Evolutionary conservation across 2,797 vertebrate genomes (phyloP), one percentile per base, ranked within the genome.

Genomic region (Dromococcyx pavoninus): DNA sequence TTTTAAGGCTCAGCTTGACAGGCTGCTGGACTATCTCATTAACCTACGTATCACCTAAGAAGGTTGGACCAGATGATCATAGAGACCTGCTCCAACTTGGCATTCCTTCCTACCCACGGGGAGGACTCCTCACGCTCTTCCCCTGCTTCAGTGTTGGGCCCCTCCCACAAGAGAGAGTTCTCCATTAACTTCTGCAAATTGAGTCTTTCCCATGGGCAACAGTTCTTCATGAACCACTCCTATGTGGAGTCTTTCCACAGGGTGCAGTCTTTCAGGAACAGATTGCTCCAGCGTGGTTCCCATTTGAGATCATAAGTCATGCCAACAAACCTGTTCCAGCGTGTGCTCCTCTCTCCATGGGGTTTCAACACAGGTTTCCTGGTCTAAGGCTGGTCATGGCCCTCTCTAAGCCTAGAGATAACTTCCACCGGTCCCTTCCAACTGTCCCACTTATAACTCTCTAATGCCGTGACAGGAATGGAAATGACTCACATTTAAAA

Each of bases 381-480:
- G 0, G 5, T 37, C 13, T 48, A 30, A 8, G 33, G 9, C 17
- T 70, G 33, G 21, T 17, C 17, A 3, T 25, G 13, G 4, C 21
- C 11, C 30, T 8, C 27, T 72, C 43, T 62, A 30, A 82, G 24
- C 14, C 11, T 46, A 8, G 41, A 65, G 28, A 9, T 24, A 23
- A 8, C 7, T 56, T 75, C 35, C 50, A 53, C 4, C 28, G 30
- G 10, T 37, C 35, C 32, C 15, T 88, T 77, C 18, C 21, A 44
- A 1, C 3, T 37, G 7, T 17, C n/a, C 30, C 15, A 64, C 23
- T 44, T 13, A 1, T 8, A 11, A 44, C 7, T 9, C 5, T 14
- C 4, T 41, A 41, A 50, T 35, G 9, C 1, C 72, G 27, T 43
- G 10, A 66, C 21, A 78, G 22, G 18, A 54, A 18, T 51, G 13